Percentiles rank a stretch among this genome's conserved stretches.
Evolutionary conservation across 2,113 vertebrate species (phyloP).

Genomic region (Engraulis encrasicolus): DNA sequence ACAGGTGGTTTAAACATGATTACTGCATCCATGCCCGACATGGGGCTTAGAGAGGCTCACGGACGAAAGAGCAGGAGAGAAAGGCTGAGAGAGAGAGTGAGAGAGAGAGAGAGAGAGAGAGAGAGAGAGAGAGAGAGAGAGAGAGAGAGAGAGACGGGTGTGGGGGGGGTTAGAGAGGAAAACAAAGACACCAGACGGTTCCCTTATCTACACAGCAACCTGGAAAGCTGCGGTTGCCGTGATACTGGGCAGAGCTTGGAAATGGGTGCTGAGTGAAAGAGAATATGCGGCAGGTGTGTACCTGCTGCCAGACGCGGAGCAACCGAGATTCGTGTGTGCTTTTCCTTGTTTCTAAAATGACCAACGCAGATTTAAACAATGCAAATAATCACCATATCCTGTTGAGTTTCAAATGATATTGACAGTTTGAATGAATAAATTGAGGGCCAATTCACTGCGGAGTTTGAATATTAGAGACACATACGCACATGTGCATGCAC

Average conservation of each 20-base stretch:
- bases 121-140: too few species aligned
- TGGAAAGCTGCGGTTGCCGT: conserved; percentile 58
- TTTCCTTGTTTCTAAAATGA: not conserved
- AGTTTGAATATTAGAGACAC: conserved; percentile 19
- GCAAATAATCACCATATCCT: too few species aligned
- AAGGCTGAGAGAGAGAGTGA: too few species aligned
- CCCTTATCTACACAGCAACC: conserved; percentile 64
- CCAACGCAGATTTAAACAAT: not conserved
- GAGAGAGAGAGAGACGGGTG: too few species aligned
- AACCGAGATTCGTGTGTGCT: too few species aligned
- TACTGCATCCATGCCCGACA: conserved; percentile 52
- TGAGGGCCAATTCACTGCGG: too few species aligned
- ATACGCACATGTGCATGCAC: conserved; percentile 12
- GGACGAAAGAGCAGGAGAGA: not conserved
- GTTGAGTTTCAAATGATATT: too few species aligned
- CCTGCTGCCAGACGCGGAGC: conserved; percentile 33
- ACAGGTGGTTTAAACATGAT: conserved; percentile 73
- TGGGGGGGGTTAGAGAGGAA: not conserved
- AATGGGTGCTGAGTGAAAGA: conserved; percentile 48
- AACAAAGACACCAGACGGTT: conserved; percentile 44
- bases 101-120: too few species aligned
- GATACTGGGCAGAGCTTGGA: conserved; percentile 51
- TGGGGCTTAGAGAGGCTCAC: conserved; percentile 38
- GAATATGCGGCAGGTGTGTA: conserved; percentile 46
- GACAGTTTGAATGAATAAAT: too few species aligned